A percentile compares a stretch with the other conserved stretches of the same genome.
Evolutionary conservation across 2,113 vertebrate genomes (phyloP).

Genomic region (Sula dactylatra): DNA sequence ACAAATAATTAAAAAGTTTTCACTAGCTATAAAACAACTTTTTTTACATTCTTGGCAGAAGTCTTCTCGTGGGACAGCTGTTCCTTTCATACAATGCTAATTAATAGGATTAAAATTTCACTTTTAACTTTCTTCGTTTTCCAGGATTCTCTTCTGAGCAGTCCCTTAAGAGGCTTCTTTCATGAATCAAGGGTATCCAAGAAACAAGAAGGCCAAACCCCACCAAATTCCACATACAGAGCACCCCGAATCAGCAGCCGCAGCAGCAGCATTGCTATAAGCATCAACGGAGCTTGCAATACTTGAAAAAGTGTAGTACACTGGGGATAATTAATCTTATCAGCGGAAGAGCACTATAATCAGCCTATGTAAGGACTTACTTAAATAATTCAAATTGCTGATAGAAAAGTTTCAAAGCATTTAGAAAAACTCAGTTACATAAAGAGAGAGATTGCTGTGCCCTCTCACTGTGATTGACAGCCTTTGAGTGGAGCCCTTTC

Average conservation of each 20-base stretch:
- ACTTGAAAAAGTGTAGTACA: background rate
- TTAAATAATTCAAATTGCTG: slow-evolving; percentile 52
- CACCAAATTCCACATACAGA: background rate
- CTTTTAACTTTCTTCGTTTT: slow-evolving; percentile 41
- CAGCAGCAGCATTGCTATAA: slow-evolving; percentile 5
- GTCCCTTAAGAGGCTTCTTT: slow-evolving; percentile 4
- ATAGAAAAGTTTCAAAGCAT: slow-evolving; percentile 33
- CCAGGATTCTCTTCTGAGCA: background rate
- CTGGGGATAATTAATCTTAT: slow-evolving; percentile 45
- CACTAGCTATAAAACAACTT: background rate
- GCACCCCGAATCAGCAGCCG: background rate
- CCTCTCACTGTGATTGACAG: slow-evolving; percentile 1
- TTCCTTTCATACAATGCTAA: slow-evolving; percentile 43
- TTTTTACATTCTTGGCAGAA: background rate
- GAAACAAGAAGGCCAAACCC: background rate
- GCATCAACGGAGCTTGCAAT: background rate
- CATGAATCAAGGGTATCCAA: background rate
- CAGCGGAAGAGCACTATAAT: background rate
- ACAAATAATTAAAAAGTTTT: background rate
- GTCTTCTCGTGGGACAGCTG: background rate
- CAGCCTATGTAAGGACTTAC: slow-evolving; percentile 5
- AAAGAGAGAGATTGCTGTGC: background rate
- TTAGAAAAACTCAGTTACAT: slow-evolving; percentile 5
- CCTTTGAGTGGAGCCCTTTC: background rate
- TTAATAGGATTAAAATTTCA: slow-evolving; percentile 30